These are phyloP conservation scores for Sternarchorhynchus goeldii DNA, from an alignment of 2,797 vertebrate species.

Conservation along the genomic window DNA sequence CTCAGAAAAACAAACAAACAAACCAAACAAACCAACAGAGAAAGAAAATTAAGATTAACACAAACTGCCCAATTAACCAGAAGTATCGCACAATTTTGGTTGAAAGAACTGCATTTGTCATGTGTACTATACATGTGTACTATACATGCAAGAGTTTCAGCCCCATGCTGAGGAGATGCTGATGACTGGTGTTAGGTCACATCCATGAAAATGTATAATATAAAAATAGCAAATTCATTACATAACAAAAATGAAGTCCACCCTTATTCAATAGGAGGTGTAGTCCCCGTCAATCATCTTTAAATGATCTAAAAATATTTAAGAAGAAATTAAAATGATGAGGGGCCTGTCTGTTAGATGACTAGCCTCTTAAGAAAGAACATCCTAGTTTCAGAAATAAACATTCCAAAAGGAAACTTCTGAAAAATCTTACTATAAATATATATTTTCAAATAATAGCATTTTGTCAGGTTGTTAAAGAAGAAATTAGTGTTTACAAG, in stretches of 20 bases:
- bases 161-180: conserved; percentile 69
- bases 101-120: conserved; percentile 56
- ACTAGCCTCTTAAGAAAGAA: conserved; percentile 69
- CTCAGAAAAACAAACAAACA: conserved; percentile 51
- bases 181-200: conserved; percentile 60
- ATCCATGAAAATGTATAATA: conserved; percentile 66
- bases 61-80: conserved; percentile 59
- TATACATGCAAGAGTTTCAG: conserved; percentile 76
- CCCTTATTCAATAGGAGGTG: conserved; percentile 60
- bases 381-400: conserved; percentile 71
- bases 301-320: conserved; percentile 30
- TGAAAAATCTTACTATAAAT: conserved; percentile 74
- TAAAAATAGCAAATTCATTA: conserved; percentile 61
- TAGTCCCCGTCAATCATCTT: conserved; percentile 2
- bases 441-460: conserved; percentile 72
- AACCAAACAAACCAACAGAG: conserved; percentile 50
- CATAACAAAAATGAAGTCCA: conserved; percentile 56
- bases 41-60: conserved; percentile 55
- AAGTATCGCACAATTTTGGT: conserved; percentile 71
- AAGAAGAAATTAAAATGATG: background rate
- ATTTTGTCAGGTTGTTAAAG: conserved; percentile 66
- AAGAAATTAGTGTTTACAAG: conserved; percentile 67
- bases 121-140: conserved; percentile 60
- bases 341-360: conserved; percentile 38
- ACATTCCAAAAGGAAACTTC: conserved; percentile 68